Percentiles rank a stretch among this genome's conserved stretches.
Conservation (phyloP, 2,888 invertebrate genomes). For the Synergus laeviventris region DNA sequence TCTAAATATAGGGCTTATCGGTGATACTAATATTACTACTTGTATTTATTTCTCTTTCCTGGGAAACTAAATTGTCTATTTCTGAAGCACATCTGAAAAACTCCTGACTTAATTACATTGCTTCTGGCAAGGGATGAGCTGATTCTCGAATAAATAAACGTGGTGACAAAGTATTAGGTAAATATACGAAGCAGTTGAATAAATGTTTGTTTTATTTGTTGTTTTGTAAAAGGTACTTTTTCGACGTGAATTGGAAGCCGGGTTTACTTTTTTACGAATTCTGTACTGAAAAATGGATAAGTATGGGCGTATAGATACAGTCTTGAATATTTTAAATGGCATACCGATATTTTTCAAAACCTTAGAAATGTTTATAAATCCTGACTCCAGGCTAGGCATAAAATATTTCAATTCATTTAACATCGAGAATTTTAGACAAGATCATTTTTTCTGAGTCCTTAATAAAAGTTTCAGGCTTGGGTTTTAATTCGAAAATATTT, state of each 20-base stretch:
- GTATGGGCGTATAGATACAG: not conserved
- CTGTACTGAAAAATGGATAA: not conserved
- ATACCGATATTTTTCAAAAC: not conserved
- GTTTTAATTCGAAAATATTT: conserved; percentile 22
- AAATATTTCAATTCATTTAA: not conserved
- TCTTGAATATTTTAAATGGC: not conserved
- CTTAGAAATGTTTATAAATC: not conserved
- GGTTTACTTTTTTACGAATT: too few species aligned
- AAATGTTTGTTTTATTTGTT: not conserved
- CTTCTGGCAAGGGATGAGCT: too few species aligned
- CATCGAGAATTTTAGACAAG: not conserved
- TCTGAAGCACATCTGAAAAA: too few species aligned
- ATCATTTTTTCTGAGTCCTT: not conserved
- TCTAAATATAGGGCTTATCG: too few species aligned
- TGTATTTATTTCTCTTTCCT: too few species aligned
- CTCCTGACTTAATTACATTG: too few species aligned
- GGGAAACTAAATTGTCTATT: too few species aligned
- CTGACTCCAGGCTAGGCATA: not conserved
- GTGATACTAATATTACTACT: too few species aligned
- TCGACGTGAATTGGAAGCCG: not conserved
- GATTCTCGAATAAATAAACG: not conserved
- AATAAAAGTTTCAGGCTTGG: not conserved
- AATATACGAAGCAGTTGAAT: not conserved
- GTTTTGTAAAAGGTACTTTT: not conserved
- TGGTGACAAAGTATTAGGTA: not conserved